Conservation (phyloP, 2,113 vertebrate genomes). For the Motacilla alba region DNA sequence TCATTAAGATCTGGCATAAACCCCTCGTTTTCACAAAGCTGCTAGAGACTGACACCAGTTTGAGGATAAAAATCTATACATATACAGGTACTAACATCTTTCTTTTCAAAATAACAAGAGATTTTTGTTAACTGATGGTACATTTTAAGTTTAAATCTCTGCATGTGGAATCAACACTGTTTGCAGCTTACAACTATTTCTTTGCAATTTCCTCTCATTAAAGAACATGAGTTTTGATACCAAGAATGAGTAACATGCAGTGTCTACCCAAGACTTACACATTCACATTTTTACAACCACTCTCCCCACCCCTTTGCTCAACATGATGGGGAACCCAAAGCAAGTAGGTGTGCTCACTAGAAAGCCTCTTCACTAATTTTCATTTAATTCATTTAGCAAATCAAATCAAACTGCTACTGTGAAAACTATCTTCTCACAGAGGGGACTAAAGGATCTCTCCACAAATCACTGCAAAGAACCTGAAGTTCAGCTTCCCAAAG, state of each 20-base stretch:
- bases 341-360: neutral
- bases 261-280: neutral
- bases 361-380: neutral
- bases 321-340: neutral
- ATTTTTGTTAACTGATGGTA: neutral
- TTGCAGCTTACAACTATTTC: neutral
- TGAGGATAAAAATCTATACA: neutral
- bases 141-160: neutral
- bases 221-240: neutral
- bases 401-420: conserved; percentile 16
- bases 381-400: conserved; percentile 20
- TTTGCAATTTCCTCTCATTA: neutral
- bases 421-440: neutral
- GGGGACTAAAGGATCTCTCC: neutral
- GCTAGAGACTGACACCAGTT: neutral
- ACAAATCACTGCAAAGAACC: neutral
- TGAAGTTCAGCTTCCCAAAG: neutral
- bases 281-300: neutral
- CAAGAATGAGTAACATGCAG: neutral
- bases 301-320: neutral
- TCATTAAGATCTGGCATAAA: neutral
- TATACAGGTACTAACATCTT: neutral
- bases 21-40: neutral
- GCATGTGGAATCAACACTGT: neutral
- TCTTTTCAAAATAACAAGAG: neutral